A percentile compares a stretch with the other conserved stretches of the same genome.
These are phyloP conservation scores for Dicranocentrus wangi DNA, from an alignment of 2,888 invertebrate genomes.

Conservation along the genomic window DNA sequence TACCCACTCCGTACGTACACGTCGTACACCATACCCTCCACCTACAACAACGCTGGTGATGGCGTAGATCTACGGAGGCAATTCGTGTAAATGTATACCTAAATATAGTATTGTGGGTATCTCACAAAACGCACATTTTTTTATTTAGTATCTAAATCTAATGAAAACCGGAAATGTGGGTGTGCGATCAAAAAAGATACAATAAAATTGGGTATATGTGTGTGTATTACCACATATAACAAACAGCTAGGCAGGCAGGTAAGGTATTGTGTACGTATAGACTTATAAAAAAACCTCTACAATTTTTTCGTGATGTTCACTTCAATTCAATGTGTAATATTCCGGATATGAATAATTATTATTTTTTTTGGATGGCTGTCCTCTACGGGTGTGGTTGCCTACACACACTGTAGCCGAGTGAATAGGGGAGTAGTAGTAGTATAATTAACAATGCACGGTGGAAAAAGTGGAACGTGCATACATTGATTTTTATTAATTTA, in stretches of 20 bases:
- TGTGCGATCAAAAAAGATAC: conserved; percentile 38
- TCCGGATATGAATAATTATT: conserved; percentile 59
- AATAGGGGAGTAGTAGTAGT: no score
- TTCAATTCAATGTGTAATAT: conserved; percentile 7
- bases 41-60: no score
- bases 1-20: background rate
- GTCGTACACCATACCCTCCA: background rate
- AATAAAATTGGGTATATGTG: conserved; percentile 14
- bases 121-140: no score
- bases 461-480: no score
- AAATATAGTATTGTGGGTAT: background rate
- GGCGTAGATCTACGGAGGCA: no score
- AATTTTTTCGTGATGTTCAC: conserved; percentile 2
- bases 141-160: conserved; percentile 8
- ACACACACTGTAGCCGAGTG: background rate
- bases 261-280: no score
- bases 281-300: no score
- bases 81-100: background rate
- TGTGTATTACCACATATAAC: background rate
- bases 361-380: conserved; percentile 47
- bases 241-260: background rate
- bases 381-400: conserved; percentile 45
- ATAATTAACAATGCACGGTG: background rate
- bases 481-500: no score
- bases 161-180: conserved; percentile 60